These are phyloP conservation scores for Pygocentrus nattereri DNA, from an alignment of 2,797 vertebrate species.

Conservation along the genomic window DNA sequence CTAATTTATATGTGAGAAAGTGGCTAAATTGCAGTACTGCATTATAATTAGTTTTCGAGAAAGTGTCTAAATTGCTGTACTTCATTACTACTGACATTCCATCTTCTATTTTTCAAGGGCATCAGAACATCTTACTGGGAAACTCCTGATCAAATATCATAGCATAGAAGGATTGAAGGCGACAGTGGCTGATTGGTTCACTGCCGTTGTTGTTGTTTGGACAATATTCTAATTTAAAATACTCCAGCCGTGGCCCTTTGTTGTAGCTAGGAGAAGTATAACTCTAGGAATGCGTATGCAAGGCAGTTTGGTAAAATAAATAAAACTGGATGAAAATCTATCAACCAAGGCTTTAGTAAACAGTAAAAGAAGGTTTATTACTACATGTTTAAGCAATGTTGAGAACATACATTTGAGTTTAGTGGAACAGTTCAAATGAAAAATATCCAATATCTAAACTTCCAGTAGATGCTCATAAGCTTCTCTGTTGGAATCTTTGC, in stretches of 20 bases:
- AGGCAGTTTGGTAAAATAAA: too few species aligned
- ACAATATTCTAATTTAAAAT: not conserved
- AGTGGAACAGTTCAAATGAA: too few species aligned
- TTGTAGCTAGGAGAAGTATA: not conserved
- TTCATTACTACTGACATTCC: conserved; percentile 19
- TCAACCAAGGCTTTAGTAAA: too few species aligned
- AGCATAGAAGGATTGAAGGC: conserved; percentile 10
- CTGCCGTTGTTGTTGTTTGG: not conserved
- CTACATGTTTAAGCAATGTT: too few species aligned
- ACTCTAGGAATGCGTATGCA: too few species aligned
- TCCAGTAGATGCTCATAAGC: too few species aligned
- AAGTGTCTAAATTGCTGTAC: not conserved
- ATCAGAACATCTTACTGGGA: conserved; percentile 17
- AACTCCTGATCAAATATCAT: not conserved
- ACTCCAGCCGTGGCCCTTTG: not conserved
- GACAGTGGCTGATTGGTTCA: not conserved
- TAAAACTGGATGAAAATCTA: too few species aligned
- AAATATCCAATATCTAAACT: too few species aligned
- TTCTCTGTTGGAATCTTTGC: too few species aligned
- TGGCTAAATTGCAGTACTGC: not conserved
- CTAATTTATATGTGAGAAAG: conserved; percentile 12
- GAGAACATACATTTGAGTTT: too few species aligned
- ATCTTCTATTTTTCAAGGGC: conserved; percentile 13
- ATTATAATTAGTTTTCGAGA: too few species aligned
- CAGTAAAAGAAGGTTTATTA: too few species aligned